Conservation (phyloP, 2,888 invertebrate genomes). For the Nemoura dubitans region DNA sequence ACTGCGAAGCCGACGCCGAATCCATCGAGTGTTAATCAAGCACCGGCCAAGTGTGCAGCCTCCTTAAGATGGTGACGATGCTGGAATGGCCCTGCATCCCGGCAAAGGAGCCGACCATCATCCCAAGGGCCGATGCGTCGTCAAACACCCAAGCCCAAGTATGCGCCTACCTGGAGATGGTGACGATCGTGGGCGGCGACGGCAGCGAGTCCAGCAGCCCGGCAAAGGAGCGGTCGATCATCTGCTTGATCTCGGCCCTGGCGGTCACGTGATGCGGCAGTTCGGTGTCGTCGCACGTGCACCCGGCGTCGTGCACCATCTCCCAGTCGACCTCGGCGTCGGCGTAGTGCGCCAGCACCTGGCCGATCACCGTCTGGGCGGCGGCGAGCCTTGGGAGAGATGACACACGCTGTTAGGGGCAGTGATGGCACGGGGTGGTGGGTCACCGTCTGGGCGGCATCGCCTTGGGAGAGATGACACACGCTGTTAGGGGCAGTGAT, state of each 20-base stretch:
- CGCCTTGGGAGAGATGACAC: too few relatives aligned
- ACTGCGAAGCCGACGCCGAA: too few relatives aligned
- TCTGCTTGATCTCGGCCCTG: constrained; percentile 69
- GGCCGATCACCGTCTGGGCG: constrained; percentile 61
- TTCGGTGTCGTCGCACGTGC: constrained; percentile 86
- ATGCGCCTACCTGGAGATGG: constrained; percentile 62
- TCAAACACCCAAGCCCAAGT: not conserved
- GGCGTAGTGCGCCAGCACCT: constrained; percentile 65
- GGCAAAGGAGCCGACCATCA: too few relatives aligned
- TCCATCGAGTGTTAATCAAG: too few relatives aligned
- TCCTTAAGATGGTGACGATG: too few relatives aligned
- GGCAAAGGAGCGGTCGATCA: constrained; percentile 69
- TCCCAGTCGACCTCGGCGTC: constrained; percentile 79
- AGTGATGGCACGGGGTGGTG: too few relatives aligned
- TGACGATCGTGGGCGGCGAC: constrained; percentile 74
- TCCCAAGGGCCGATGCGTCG: not conserved
- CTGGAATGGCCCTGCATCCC: too few relatives aligned
- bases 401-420: too few relatives aligned
- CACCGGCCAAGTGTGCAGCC: too few relatives aligned
- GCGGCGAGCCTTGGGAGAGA: constrained; percentile 26
- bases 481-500: too few relatives aligned
- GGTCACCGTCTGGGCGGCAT: too few relatives aligned
- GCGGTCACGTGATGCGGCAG: constrained; percentile 85
- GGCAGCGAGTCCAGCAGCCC: constrained; percentile 69
- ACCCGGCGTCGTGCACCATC: constrained; percentile 85